Conservation (phyloP, 2,113 vertebrate genomes). For the Myotis lucifugus region DNA sequence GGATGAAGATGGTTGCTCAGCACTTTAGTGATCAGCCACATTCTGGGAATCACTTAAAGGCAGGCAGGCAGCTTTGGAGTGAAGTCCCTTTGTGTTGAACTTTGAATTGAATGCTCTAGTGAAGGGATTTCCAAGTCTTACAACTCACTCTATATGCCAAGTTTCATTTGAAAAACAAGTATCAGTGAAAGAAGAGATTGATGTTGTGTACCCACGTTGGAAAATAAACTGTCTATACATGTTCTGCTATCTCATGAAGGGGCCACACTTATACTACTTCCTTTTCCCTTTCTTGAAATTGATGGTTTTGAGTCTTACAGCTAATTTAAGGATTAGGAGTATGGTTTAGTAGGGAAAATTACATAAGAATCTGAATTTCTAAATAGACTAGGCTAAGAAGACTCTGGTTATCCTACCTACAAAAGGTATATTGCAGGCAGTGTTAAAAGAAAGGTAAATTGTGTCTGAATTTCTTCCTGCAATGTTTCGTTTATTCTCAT, state of each 20-base stretch:
- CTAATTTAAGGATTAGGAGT: neutral
- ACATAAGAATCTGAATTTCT: neutral
- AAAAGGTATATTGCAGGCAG: accelerated
- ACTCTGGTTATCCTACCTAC: neutral
- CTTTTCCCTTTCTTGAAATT: neutral
- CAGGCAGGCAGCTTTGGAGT: neutral
- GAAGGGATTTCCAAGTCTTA: neutral
- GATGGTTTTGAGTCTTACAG: neutral
- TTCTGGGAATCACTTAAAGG: neutral
- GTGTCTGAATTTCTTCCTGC: neutral
- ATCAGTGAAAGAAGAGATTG: neutral
- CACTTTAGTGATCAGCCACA: neutral
- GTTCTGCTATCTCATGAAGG: neutral
- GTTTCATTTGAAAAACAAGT: neutral
- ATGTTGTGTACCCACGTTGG: neutral
- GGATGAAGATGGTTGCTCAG: neutral
- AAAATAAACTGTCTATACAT: neutral
- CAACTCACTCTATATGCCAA: neutral
- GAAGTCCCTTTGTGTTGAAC: neutral
- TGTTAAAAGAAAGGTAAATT: neutral
- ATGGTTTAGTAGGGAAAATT: neutral
- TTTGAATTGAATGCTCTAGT: neutral
- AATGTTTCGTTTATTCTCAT: neutral
- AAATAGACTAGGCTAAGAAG: neutral
- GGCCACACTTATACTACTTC: neutral